A percentile compares a stretch with the other conserved stretches of the same genome.
phyloP scores from a whole-genome alignment of 2,113 vertebrate genomes.

The Otis tarda region DNA sequence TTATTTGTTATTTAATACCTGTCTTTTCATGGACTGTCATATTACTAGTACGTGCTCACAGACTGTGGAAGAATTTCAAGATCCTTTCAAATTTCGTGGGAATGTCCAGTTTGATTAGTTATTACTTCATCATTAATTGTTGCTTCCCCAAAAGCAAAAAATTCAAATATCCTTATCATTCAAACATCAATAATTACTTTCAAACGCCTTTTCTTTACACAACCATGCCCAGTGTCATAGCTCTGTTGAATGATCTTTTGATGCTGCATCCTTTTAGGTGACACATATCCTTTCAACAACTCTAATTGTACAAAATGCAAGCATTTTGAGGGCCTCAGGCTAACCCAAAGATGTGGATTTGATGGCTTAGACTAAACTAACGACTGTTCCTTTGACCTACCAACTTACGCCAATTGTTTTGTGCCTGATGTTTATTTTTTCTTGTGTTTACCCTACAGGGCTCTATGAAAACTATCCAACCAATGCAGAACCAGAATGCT shows the following conservation, averaged over 20 bases:
- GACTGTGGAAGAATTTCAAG: background rate
- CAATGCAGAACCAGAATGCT: slow-evolving; percentile 93
- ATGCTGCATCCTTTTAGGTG: background rate
- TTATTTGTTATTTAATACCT: background rate
- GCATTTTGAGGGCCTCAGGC: background rate
- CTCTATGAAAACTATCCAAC: slow-evolving; percentile 91
- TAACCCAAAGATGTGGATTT: background rate
- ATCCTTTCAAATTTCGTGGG: background rate
- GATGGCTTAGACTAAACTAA: background rate
- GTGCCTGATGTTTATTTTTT: background rate
- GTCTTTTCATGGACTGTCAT: background rate
- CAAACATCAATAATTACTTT: background rate
- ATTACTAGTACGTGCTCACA: background rate
- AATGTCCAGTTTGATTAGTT: background rate
- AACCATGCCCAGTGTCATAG: background rate
- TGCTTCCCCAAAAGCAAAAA: background rate
- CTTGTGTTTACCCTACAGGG: slow-evolving; percentile 75
- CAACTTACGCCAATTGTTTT: background rate
- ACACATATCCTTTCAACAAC: background rate
- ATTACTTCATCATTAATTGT: background rate
- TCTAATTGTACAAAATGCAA: background rate
- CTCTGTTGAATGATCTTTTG: background rate
- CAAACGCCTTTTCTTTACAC: background rate
- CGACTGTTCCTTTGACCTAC: fast-evolving
- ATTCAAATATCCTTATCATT: background rate